Evolutionary conservation across 2,888 invertebrate species (phyloP), one percentile per base, ranked within the genome.

Genomic region (Noctua fimbriata): DNA sequence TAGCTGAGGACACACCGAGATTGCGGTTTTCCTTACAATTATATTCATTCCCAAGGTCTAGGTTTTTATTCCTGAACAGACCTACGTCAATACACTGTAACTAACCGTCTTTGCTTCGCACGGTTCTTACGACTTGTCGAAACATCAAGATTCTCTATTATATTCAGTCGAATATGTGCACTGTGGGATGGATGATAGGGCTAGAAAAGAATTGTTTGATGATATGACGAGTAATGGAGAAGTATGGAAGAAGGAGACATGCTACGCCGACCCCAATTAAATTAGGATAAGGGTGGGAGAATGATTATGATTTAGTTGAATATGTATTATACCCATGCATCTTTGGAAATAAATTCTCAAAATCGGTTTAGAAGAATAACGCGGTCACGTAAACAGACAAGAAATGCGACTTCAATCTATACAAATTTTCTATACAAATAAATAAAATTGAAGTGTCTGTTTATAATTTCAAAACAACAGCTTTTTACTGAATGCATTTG

Each of bases 11-110:
- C 44, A 49, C 16, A 55, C 28, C 1, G 0, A 21, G n/a, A 24
- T 24, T 76, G 65, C 60, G 76, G 58, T 80, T 76, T 76, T 82
- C 82, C 82, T 16, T 32, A 60, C 21, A 66, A 21, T 55, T 24
- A 58, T 67, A 52, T 18, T 28, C 74, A 58, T 81, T 41, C 32
- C 24, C 2, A 12, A 67, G 2, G n/a, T 12, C 18, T 16, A 10
- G 6, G 1, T 3, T 24, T 18, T 47, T 1, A 44, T 79, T n/a
- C 0, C 2, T 7, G 60, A 60, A 14, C 6, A 60, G 6, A 28
- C 16, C 28, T 60, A 60, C 28, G 16, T 60, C 60, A 60, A 6
- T 28, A 28, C 14, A 24, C 0, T 14, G 14, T 58, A 14, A 14
- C 58, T 28, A 58, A 5, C 12, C 5, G 14, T 6, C 58, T 58